Percentiles rank a stretch among this genome's conserved stretches.
Evolutionary conservation across 2,888 invertebrate genomes (phyloP).

Genomic region (Psococerastis gibbosa): DNA sequence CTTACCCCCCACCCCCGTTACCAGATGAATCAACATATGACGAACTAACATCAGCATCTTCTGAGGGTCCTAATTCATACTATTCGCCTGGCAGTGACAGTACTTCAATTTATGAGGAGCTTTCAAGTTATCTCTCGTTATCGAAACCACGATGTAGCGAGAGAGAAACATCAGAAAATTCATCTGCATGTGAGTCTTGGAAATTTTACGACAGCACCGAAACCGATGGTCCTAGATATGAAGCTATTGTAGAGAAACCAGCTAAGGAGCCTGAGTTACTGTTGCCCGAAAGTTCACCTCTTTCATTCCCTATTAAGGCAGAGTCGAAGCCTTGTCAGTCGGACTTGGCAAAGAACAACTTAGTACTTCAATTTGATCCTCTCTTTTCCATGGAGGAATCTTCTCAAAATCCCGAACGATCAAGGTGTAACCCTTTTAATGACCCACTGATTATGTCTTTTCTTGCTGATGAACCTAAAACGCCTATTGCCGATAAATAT

Average conservation of each 20-base stretch:
- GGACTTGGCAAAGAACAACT: constrained; percentile 23
- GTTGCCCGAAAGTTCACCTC: constrained; percentile 15
- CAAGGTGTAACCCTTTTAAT: neutral
- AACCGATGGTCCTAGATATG: neutral
- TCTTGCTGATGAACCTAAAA: neutral
- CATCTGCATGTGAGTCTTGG: constrained; percentile 32
- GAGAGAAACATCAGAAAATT: constrained; percentile 15
- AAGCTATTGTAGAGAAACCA: constrained; percentile 7
- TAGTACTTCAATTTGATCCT: constrained; percentile 59
- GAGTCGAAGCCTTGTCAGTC: constrained; percentile 29
- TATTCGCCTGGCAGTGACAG: constrained; percentile 9
- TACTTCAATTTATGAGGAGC: constrained; percentile 17
- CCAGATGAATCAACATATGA: constrained; percentile 36
- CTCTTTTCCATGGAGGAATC: constrained; percentile 13
- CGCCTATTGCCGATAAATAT: constrained; percentile 7
- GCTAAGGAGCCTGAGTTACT: constrained; percentile 26
- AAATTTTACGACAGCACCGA: constrained; percentile 29
- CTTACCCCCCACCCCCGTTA: constrained; percentile 37
- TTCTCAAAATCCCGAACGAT: neutral
- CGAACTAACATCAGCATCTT: constrained; percentile 27
- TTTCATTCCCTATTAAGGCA: constrained; percentile 15
- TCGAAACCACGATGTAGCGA: neutral
- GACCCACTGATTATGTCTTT: constrained; percentile 2
- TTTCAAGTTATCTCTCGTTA: constrained; percentile 10
- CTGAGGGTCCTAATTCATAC: constrained; percentile 11